Conservation (phyloP, 2,113 vertebrate species). For the Chaenogobius annularis region DNA sequence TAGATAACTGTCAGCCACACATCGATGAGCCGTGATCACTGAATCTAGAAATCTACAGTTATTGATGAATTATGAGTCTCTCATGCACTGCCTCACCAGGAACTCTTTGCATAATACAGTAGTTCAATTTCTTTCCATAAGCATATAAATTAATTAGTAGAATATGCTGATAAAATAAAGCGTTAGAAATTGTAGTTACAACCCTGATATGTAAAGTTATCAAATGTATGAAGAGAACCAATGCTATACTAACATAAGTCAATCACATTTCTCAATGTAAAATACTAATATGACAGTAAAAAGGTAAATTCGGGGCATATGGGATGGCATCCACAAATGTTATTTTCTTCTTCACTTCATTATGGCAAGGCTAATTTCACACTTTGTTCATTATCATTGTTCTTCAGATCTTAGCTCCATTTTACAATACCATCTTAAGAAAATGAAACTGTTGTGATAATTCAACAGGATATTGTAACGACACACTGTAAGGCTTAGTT, state of each 20-base stretch:
- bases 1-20: background rate
- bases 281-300: background rate
- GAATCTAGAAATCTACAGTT: background rate
- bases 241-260: background rate
- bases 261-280: background rate
- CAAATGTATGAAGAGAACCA: background rate
- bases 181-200: too few relatives aligned
- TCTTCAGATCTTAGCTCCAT: background rate
- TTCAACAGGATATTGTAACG: constrained; percentile 15
- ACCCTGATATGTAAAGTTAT: background rate
- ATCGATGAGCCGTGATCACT: background rate
- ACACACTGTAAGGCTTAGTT: background rate
- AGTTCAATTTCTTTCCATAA: background rate
- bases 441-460: background rate
- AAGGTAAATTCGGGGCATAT: too few relatives aligned
- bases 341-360: background rate
- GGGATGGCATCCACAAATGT: background rate
- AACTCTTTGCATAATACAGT: background rate
- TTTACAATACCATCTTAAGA: background rate
- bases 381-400: background rate
- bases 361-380: background rate
- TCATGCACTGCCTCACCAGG: background rate
- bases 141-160: background rate
- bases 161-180: background rate
- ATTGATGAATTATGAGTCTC: background rate